Conservation (phyloP, 2,113 vertebrate species). For the Hirundichthys speculiger region DNA sequence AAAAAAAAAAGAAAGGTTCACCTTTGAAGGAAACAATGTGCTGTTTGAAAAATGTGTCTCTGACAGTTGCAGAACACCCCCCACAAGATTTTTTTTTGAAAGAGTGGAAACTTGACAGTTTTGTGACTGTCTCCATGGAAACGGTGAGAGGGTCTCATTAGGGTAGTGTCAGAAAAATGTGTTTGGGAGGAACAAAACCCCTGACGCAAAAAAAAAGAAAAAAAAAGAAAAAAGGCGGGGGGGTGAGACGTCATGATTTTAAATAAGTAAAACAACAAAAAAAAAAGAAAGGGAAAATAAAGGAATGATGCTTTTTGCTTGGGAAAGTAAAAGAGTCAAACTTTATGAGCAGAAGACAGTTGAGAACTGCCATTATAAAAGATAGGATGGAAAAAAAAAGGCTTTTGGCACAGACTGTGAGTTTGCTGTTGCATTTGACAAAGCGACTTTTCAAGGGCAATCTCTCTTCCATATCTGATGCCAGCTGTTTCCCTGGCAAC, state of each 20-base stretch:
- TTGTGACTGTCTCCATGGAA: constrained; percentile 84
- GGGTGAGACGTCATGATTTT: constrained; percentile 59
- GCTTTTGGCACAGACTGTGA: constrained; percentile 55
- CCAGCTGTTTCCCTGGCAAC: constrained; percentile 43
- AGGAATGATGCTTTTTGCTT: constrained; percentile 38
- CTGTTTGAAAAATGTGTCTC: constrained; percentile 76
- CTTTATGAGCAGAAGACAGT: constrained; percentile 58
- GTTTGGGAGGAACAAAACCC: constrained; percentile 62
- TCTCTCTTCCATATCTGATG: constrained; percentile 44
- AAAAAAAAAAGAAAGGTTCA: constrained; percentile 68
- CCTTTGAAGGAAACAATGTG: constrained; percentile 70
- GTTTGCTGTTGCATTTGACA: constrained; percentile 64
- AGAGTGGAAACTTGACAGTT: constrained; percentile 82
- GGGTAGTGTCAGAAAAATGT: constrained; percentile 73
- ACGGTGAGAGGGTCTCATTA: constrained; percentile 80
- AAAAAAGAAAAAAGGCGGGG: constrained; percentile 19
- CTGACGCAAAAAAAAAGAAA: constrained; percentile 38
- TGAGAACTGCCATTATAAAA: constrained; percentile 54
- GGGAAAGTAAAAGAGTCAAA: constrained; percentile 49
- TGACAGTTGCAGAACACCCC: constrained; percentile 77
- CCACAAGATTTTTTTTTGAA: constrained; percentile 73
- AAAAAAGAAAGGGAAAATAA: constrained; percentile 23
- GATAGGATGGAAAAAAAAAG: constrained; percentile 45
- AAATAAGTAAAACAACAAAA: constrained; percentile 50
- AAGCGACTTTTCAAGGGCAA: constrained; percentile 65